phyloP scores from a whole-genome alignment of 2,797 vertebrate species.

The Gobionotothen gibberifrons region DNA sequence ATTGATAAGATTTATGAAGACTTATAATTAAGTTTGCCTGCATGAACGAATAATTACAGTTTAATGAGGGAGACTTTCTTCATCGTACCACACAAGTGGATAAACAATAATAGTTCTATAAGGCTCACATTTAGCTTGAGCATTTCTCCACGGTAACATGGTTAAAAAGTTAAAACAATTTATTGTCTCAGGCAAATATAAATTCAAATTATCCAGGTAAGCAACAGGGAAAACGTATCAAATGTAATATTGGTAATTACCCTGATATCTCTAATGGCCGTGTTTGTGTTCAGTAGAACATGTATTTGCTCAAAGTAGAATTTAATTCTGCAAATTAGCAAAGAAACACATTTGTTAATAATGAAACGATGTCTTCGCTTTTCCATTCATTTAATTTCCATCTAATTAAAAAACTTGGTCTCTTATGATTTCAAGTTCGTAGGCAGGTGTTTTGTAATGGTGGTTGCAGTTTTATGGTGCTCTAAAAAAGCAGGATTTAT shows the following conservation, averaged over 20 bases:
- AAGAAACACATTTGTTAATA: conserved; percentile 19
- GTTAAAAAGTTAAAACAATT: conserved; percentile 9
- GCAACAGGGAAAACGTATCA: background rate
- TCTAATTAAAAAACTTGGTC: background rate
- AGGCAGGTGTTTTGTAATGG: background rate
- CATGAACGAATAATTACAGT: conserved; percentile 29
- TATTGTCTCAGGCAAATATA: conserved; percentile 1
- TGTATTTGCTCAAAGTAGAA: background rate
- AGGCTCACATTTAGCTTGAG: background rate
- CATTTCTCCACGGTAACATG: background rate
- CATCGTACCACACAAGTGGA: background rate
- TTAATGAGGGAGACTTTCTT: background rate
- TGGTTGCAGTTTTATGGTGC: background rate
- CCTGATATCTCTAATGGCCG: too few species aligned
- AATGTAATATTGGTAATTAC: conserved; percentile 3
- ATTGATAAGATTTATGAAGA: conserved; percentile 32
- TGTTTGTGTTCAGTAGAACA: background rate
- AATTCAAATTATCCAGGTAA: conserved; percentile 29
- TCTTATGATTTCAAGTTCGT: background rate
- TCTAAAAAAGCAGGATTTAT: background rate
- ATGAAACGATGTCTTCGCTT: background rate
- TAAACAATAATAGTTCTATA: background rate
- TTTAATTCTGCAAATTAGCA: conserved; percentile 20
- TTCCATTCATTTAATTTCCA: background rate
- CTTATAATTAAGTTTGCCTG: conserved; percentile 38